Evolutionary conservation across 2,797 vertebrate species (phyloP).

Genomic region (Chromobotia macracanthus): DNA sequence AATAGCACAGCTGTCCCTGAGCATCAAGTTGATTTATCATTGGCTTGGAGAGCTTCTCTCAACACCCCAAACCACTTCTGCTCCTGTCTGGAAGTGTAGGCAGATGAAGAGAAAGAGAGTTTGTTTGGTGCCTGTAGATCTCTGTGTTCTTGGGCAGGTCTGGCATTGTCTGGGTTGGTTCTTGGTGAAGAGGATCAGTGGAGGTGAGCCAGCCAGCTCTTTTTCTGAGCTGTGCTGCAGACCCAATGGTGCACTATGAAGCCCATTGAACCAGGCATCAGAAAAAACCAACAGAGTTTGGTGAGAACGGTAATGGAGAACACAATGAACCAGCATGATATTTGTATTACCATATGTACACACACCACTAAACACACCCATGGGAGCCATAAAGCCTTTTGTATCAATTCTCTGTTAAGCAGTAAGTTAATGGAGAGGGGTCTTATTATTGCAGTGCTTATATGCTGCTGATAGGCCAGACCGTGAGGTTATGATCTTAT

Average conservation of each 20-base stretch:
- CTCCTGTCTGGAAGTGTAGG: constrained; percentile 22
- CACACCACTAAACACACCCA: not conserved
- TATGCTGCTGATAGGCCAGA: not conserved
- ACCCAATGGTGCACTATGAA: constrained; percentile 10
- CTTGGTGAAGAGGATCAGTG: not conserved
- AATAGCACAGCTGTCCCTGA: constrained; percentile 1
- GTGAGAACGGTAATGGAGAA: not conserved
- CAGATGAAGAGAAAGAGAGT: not conserved
- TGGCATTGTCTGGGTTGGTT: constrained; percentile 21
- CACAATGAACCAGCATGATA: not conserved
- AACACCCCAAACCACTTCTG: not conserved
- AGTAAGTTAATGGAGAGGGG: not conserved
- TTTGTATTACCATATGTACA: constrained; percentile 14
- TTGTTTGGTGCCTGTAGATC: not conserved
- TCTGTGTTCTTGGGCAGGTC: constrained; percentile 16
- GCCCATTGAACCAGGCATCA: not conserved
- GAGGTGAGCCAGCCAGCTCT: not conserved
- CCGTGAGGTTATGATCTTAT: constrained; percentile 9
- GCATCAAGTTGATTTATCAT: not conserved
- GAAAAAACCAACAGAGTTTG: constrained; percentile 29
- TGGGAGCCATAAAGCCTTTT: not conserved
- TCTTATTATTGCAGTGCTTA: not conserved
- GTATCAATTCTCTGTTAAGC: not conserved
- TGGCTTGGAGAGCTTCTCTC: not conserved
- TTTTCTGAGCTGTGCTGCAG: not conserved